Evolutionary conservation across 2,113 vertebrate species (phyloP).

Genomic region (Petrocephalus zakoni): DNA sequence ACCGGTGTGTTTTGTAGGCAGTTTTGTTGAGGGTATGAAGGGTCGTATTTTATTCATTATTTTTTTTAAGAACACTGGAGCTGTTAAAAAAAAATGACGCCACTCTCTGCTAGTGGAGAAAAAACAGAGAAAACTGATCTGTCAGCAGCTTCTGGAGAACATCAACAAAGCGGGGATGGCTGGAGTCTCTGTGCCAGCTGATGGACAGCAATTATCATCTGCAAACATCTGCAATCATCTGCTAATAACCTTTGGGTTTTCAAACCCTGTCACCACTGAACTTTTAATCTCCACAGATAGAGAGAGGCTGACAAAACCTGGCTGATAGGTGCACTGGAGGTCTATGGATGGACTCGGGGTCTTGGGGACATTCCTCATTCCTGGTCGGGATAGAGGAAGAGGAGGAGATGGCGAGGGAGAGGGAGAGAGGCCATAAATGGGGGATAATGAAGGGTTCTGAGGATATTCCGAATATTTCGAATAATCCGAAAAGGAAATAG

Average conservation of each 20-base stretch:
- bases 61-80: background rate
- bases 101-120: background rate
- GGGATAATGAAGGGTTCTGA: background rate
- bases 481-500: too few relatives aligned
- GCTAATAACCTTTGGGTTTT: background rate
- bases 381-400: background rate
- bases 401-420: background rate
- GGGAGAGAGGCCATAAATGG: background rate
- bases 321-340: background rate
- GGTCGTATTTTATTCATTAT: background rate
- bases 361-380: background rate
- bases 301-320: background rate
- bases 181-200: background rate
- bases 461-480: too few relatives aligned
- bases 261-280: background rate
- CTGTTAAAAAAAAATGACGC: background rate
- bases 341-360: background rate
- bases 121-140: background rate
- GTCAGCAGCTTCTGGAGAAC: slow-evolving; percentile 8
- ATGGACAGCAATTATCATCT: background rate
- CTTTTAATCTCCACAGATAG: background rate
- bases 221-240: too few relatives aligned
- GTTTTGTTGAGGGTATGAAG: background rate
- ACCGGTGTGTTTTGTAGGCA: background rate
- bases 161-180: background rate